Base-by-base conservation (phyloP, 2,797 vertebrate genomes). In the Bovichtus variegatus region DNA sequence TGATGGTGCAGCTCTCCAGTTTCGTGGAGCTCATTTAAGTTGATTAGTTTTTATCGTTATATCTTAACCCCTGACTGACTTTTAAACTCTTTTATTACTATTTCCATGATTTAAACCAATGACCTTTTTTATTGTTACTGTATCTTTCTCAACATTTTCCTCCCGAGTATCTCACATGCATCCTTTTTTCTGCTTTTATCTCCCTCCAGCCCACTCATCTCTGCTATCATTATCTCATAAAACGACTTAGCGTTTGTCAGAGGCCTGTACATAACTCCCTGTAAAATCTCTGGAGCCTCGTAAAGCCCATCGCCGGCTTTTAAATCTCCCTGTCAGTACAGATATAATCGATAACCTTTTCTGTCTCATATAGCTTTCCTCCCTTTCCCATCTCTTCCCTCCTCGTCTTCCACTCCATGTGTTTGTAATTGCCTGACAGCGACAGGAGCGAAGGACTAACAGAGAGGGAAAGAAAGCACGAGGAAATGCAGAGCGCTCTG, bases 391-490 rank as follows among this genome's bases (percentile, higher is more conserved):
- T 74, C 60, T 65, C 61, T 38, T 34, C 60, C 29, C 59, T 66
- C 51, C 55, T 66, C 10, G 6, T 72, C 51, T 55, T 64, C 23
- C 40, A 10, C 47, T 49, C 70, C 89, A 90, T 80, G 62, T 76
- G 86, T 83, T 91, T 87, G 79, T 85, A 66, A 84, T 90, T 71
- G 79, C 72, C 41, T 60, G 75, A 75, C 5, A 60, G 68, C 19
- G 81, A 71, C 54, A 43, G 50, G 58, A 72, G 69, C 55, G 66
- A 80, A 43, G 40, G 55, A 63, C 80, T 80, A 82, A 81, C 18
- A 54, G 59, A 62, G 60, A 25, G 51, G 31, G 19, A 68, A 53
- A 46, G 27, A 80, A 31, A 76, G 80, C 16, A 57, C 79, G 57
- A 81, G 76, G 76, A 88, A 89, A 86, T 80, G 44, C 43, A 46